Evolutionary conservation across 2,113 vertebrate species (phyloP), one percentile per base, ranked within the genome.

Genomic region (Tretioscincus oriximinensis): DNA sequence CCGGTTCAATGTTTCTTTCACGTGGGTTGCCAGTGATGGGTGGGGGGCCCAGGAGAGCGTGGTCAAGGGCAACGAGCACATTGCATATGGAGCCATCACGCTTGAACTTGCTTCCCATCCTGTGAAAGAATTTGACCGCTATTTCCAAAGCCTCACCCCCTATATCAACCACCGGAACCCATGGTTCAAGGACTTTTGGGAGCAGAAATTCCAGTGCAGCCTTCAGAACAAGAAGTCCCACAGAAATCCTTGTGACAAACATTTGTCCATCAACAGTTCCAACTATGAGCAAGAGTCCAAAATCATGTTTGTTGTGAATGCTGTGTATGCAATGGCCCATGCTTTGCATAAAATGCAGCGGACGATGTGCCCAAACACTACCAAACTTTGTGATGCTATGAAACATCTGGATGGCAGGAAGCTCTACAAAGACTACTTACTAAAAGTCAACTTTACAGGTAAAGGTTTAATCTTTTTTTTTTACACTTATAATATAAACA

Each of bases 291-390:
- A 99, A 14, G 98, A 99, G 90, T 99, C 98, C 79, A 99, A 99
- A 93, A 99, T 99, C 91, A 99, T 99, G 98, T 99, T 99, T 87
- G 98, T 99, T 73, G 96, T 99, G 76, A 99, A 99, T 1, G 98
- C 98, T 0, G 98, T 99, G 35, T 99, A 99, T 14, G 98, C 97
- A 8, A 98, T 99, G 96, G 98, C 98, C 22, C 95, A 96, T 0
- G 97, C 98, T 21, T 94, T 99, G 85, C 98, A 99, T 76, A 95
- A 96, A 84, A 99, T 99, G 98, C 98, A 99, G 85, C 94, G 96
- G 71, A 96, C 96, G 29, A 91, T 99, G 75, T 99, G 98, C 78
- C 92, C 96, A 73, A 99, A 99, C 88, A 98, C 98, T 72, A 99
- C 96, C 78, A 96, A 96, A 77, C 94, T 99, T 78, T 99, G 98